Conservation (phyloP, 2,888 invertebrate species). For the Apoderus coryli region DNA sequence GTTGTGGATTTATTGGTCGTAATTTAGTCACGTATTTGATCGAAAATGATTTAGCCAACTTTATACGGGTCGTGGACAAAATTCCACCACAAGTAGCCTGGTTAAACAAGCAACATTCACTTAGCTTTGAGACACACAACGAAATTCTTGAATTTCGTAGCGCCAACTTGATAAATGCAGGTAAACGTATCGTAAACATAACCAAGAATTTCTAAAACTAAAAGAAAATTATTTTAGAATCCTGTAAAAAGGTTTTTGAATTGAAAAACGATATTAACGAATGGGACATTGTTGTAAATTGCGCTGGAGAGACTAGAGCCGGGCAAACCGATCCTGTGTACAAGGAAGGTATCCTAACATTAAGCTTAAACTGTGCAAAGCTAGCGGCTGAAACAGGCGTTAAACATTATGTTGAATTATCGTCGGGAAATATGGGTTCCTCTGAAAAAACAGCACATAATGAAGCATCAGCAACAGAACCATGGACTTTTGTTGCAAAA, state of each 20-base stretch:
- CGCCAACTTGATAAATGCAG: conserved; percentile 78
- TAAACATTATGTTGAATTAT: conserved; percentile 66
- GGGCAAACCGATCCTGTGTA: conserved; percentile 84
- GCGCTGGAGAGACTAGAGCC: conserved; percentile 81
- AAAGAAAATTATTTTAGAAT: conserved; percentile 39
- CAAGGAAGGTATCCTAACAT: conserved; percentile 72
- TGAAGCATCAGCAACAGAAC: conserved; percentile 62
- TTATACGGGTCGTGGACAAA: conserved; percentile 76
- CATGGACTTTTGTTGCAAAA: conserved; percentile 73
- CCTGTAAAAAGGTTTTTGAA: conserved; percentile 64
- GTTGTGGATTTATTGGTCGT: conserved; percentile 88
- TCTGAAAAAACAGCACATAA: conserved; percentile 65
- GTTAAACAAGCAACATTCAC: conserved; percentile 60
- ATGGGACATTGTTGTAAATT: conserved; percentile 75
- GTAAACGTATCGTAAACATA: conserved; percentile 36
- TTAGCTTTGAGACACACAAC: conserved; percentile 51
- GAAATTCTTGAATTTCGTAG: conserved; percentile 75
- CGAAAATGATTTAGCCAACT: conserved; percentile 57
- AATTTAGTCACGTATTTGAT: conserved; percentile 73
- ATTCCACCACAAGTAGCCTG: conserved; percentile 88
- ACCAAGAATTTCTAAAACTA: conserved; percentile 1
- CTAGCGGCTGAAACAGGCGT: conserved; percentile 56
- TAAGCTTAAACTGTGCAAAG: conserved; percentile 71
- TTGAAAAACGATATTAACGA: conserved; percentile 38
- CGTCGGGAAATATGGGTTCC: conserved; percentile 67